These are phyloP conservation scores for Lasioglossum figueresi DNA, from an alignment of 2,888 invertebrate species.

Conservation along the genomic window DNA sequence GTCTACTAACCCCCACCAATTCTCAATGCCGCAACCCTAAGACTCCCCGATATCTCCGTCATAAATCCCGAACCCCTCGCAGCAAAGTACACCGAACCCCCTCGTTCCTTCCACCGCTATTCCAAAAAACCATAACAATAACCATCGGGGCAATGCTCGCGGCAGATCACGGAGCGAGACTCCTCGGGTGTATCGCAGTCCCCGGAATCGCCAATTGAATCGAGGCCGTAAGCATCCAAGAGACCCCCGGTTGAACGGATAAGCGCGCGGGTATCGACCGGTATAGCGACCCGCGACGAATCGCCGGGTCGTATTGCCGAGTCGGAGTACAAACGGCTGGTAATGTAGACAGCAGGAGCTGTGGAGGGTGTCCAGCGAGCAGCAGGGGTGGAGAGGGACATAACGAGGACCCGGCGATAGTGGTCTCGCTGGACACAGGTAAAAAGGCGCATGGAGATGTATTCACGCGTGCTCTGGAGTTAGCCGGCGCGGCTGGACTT, in stretches of 20 bases:
- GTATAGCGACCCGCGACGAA: not conserved
- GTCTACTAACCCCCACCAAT: not conserved
- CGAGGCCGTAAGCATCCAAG: not conserved
- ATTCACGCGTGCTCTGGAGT: conserved; percentile 29
- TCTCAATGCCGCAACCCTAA: not conserved
- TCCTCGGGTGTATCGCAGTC: not conserved
- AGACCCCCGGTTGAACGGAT: not conserved
- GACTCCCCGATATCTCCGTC: not conserved
- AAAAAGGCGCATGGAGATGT: conserved; percentile 40
- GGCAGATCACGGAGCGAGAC: not conserved
- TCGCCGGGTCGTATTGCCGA: not conserved
- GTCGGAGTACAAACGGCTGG: not conserved
- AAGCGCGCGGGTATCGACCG: not conserved
- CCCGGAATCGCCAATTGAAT: conserved; percentile 10
- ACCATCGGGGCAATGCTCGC: not conserved
- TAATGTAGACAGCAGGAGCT: not conserved
- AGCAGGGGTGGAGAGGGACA: not conserved
- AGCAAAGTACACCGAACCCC: not conserved
- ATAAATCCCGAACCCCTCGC: not conserved
- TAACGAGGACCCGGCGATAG: conserved; percentile 11
- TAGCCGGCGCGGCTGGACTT: not conserved
- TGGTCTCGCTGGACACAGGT: conserved; percentile 33
- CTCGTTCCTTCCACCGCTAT: not conserved
- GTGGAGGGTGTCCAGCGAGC: not conserved
- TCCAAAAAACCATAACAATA: conserved; percentile 5